These are phyloP conservation scores for Halictus quadricinctus DNA, from an alignment of 2,888 invertebrate genomes.

Conservation along the genomic window DNA sequence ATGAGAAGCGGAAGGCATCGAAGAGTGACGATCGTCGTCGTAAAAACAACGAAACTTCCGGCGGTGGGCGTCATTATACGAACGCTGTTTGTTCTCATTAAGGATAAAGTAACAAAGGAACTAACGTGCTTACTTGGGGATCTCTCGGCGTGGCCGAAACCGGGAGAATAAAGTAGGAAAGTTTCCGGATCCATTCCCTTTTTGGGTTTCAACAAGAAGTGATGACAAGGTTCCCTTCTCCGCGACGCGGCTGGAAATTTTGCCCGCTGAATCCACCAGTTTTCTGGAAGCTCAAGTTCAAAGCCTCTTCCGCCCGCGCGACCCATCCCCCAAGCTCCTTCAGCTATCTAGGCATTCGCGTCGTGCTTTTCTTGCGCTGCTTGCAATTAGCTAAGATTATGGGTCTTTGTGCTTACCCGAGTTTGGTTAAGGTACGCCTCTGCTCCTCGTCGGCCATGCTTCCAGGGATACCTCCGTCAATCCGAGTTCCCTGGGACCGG, in stretches of 20 bases:
- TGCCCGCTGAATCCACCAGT: slow-evolving; percentile 24
- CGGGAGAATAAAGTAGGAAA: slow-evolving; percentile 41
- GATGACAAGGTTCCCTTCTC: slow-evolving; percentile 41
- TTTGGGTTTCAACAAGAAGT: slow-evolving; percentile 42
- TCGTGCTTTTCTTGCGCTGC: slow-evolving; percentile 37
- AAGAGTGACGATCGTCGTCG: not conserved
- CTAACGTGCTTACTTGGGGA: slow-evolving; percentile 42
- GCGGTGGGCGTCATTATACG: slow-evolving; percentile 23
- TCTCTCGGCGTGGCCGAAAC: slow-evolving; percentile 4
- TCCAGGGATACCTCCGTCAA: slow-evolving; percentile 27
- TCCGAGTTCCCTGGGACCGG: slow-evolving; percentile 30
- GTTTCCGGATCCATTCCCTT: slow-evolving; percentile 35
- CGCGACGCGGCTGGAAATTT: slow-evolving; percentile 7
- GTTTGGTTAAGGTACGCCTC: slow-evolving; percentile 28
- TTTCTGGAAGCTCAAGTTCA: slow-evolving; percentile 20
- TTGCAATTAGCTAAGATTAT: slow-evolving; percentile 52
- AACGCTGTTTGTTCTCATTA: slow-evolving; percentile 43
- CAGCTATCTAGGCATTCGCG: slow-evolving; percentile 22
- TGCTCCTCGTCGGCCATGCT: not conserved
- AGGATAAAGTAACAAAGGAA: slow-evolving; percentile 41
- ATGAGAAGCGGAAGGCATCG: not conserved
- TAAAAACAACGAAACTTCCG: slow-evolving; percentile 29
- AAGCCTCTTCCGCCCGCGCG: not conserved
- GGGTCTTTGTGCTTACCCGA: slow-evolving; percentile 17
- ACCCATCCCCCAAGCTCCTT: not conserved